phyloP scores from a whole-genome alignment of 1,140 invertebrate species.

The Stegodyphus mimosarum region DNA sequence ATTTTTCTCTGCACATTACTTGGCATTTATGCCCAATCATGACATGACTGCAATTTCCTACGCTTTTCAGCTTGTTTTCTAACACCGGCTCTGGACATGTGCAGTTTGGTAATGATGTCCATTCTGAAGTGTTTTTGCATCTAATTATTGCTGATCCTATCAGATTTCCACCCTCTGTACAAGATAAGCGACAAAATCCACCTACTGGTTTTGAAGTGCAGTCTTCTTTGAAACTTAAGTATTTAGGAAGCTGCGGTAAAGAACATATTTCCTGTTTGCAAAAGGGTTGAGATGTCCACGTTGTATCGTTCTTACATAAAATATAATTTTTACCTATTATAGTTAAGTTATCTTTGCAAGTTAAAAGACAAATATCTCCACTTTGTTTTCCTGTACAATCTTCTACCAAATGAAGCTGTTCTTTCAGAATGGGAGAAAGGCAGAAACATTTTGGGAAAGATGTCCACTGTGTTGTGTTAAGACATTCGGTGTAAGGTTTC shows the following conservation, averaged over 20 bases:
- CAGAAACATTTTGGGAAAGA: background rate
- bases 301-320: background rate
- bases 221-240: background rate
- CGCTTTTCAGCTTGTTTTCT: background rate
- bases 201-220: background rate
- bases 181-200: background rate
- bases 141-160: background rate
- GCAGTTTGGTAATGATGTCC: background rate
- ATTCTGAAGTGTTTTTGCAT: background rate
- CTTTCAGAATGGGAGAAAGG: background rate
- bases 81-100: background rate
- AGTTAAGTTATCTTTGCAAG: background rate
- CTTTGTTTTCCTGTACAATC: background rate
- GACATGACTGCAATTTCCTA: background rate
- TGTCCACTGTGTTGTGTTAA: background rate
- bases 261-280: background rate
- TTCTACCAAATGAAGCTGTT: background rate
- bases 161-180: background rate
- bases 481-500: background rate
- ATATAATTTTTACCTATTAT: background rate
- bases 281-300: background rate
- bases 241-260: background rate
- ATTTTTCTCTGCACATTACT: background rate
- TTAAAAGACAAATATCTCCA: conserved; percentile 11
- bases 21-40: background rate